Evolutionary conservation across 1,140 invertebrate genomes (phyloP).

Genomic region (Drosophila orena): DNA sequence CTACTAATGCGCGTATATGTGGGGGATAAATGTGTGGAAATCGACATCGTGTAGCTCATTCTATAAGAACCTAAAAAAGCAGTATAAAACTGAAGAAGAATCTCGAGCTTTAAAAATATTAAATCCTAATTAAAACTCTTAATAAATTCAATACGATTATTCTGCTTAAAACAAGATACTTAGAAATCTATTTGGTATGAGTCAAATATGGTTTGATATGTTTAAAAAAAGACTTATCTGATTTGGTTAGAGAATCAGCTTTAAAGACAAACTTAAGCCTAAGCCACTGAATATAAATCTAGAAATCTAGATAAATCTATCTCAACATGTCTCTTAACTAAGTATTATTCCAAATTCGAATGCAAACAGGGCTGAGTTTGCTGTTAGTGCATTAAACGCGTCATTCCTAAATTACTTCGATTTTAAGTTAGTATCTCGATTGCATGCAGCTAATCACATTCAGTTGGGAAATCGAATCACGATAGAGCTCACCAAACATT

Average conservation of each 20-base stretch:
- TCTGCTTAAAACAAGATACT: too few relatives aligned
- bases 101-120: too few relatives aligned
- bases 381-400: background rate
- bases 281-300: background rate
- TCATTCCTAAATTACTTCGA: conserved; percentile 2
- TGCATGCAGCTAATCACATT: conserved; percentile 27
- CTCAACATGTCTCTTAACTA: too few relatives aligned
- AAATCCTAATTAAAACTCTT: too few relatives aligned
- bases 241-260: too few relatives aligned
- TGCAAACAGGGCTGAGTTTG: background rate
- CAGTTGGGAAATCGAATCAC: conserved; percentile 27
- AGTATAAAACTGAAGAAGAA: too few relatives aligned
- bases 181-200: too few relatives aligned
- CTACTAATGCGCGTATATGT: background rate
- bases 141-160: too few relatives aligned
- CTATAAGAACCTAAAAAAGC: background rate
- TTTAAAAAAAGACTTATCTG: too few relatives aligned
- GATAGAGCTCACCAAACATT: conserved; percentile 22
- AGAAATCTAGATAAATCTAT: too few relatives aligned
- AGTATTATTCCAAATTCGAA: background rate
- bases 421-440: conserved; percentile 14
- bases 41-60: background rate
- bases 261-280: background rate
- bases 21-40: background rate
- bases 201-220: too few relatives aligned